A percentile compares a stretch with the other conserved stretches of the same genome.
phyloP scores from a whole-genome alignment of 2,113 vertebrate species.

The Apeltes quadracus region DNA sequence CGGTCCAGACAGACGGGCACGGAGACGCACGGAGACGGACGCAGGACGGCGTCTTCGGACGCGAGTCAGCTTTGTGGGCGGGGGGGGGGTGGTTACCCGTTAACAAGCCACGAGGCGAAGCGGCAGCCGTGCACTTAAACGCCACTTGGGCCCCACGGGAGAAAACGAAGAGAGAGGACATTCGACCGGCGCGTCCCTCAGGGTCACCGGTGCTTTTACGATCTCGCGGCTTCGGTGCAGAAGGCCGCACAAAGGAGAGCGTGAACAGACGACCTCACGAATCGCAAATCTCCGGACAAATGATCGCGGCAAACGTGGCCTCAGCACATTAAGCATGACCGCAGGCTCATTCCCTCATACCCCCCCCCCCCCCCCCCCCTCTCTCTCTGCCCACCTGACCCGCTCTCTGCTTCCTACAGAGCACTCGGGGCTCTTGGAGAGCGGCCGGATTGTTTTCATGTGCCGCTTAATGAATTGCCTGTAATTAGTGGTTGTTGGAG shows the following conservation, averaged over 20 bases:
- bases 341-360: slow-evolving; percentile 46
- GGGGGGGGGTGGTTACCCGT: slow-evolving; percentile 25
- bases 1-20: slow-evolving; percentile 66
- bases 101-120: slow-evolving; percentile 58
- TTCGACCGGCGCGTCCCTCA: slow-evolving; percentile 54
- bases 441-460: slow-evolving; percentile 61
- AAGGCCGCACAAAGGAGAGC: slow-evolving; percentile 60
- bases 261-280: slow-evolving; percentile 75
- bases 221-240: too few relatives aligned
- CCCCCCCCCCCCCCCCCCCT: too few relatives aligned
- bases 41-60: slow-evolving; percentile 46
- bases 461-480: slow-evolving; percentile 61
- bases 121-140: slow-evolving; percentile 54
- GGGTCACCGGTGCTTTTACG: too few relatives aligned
- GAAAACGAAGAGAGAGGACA: slow-evolving; percentile 58
- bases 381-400: slow-evolving; percentile 25
- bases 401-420: slow-evolving; percentile 8
- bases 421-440: slow-evolving; percentile 45
- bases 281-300: slow-evolving; percentile 67
- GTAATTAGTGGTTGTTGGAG: slow-evolving; percentile 71
- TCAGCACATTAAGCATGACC: slow-evolving; percentile 67
- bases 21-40: slow-evolving; percentile 7
- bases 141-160: slow-evolving; percentile 27
- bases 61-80: slow-evolving; percentile 31
- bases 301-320: slow-evolving; percentile 67